phyloP scores from a whole-genome alignment of 2,888 invertebrate genomes.

The Ypsolopha scabrella region DNA sequence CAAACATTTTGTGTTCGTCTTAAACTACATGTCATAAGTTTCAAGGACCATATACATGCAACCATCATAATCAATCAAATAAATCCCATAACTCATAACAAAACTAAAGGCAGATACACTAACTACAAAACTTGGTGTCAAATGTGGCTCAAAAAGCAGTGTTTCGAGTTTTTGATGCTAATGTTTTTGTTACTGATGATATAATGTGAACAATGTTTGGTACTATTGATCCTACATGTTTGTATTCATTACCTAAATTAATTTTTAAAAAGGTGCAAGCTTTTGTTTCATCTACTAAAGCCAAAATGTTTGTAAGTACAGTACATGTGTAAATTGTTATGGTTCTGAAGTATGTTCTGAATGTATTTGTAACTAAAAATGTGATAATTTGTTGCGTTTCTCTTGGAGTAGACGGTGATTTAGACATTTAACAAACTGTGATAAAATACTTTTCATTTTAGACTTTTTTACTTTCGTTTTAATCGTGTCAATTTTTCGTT shows the following conservation, averaged over 20 bases:
- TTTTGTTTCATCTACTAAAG: constrained; percentile 29
- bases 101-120: background rate
- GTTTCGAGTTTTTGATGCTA: constrained; percentile 18
- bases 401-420: constrained; percentile 34
- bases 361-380: constrained; percentile 11
- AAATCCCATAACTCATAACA: background rate
- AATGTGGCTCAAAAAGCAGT: constrained; percentile 17
- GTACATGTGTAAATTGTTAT: constrained; percentile 22
- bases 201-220: constrained; percentile 18
- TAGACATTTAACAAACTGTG: constrained; percentile 6
- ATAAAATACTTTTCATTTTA: constrained; percentile 48
- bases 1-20: constrained; percentile 1
- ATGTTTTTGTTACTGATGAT: constrained; percentile 18
- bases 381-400: constrained; percentile 17
- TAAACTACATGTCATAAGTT: background rate
- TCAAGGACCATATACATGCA: background rate
- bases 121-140: constrained; percentile 10
- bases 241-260: background rate
- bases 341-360: no score
- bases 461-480: constrained; percentile 23
- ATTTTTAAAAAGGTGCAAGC: constrained; percentile 16
- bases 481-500: constrained; percentile 36
- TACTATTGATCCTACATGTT: background rate
- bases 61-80: background rate
- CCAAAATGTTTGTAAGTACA: constrained; percentile 19